Evolutionary conservation across 2,797 vertebrate genomes (phyloP), one percentile per base, ranked within the genome.

Genomic region (Sphaeramia orbicularis): DNA sequence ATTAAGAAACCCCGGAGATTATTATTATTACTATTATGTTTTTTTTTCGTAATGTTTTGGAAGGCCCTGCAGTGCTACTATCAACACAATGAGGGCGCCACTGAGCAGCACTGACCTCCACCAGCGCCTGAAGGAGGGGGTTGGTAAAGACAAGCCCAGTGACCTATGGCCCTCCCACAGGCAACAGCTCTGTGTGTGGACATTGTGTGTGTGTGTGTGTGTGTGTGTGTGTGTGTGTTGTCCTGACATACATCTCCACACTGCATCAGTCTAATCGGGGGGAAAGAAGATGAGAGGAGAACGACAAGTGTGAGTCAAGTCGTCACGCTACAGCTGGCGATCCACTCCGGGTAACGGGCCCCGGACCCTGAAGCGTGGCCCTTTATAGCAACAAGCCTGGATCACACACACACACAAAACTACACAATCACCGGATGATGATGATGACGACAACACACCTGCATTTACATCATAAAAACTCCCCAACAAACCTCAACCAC

Each of bases 301-400:
- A 77, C 27, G 84, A 85, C 85, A 88, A 87, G 86, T 89, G 86
- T 80, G 86, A 90, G 79, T 89, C 80, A 84, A 90, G 83, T 85
- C 65, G 66, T 90, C 90, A 88, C 81, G 83, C 86, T 83, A 91
- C 49, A 69, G 72, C 87, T 75, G 85, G 73, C 59, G 80, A 89
- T 86, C 77, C 71, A 86, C 85, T 86, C 62, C 53, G 9, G 86
- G 83, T 77, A 73, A 71, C 71, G 78, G 80, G 65, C 84, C 66
- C 64, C 4, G 53, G 82, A n/a, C 81, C 90, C 83, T 4, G 57
- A 36, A 79, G 87, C 76, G 15, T 2, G 44, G 86, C 83, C 80
- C 84, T 88, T 85, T 85, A 87, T 87, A 88, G 78, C 83, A 85
- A 64, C 65, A 14, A 27, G 70, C 74, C 47, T 1, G 3, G 44